A percentile compares a stretch with the other conserved stretches of the same genome.
phyloP scores from a whole-genome alignment of 2,888 invertebrate species.

The Eudemis profundana region DNA sequence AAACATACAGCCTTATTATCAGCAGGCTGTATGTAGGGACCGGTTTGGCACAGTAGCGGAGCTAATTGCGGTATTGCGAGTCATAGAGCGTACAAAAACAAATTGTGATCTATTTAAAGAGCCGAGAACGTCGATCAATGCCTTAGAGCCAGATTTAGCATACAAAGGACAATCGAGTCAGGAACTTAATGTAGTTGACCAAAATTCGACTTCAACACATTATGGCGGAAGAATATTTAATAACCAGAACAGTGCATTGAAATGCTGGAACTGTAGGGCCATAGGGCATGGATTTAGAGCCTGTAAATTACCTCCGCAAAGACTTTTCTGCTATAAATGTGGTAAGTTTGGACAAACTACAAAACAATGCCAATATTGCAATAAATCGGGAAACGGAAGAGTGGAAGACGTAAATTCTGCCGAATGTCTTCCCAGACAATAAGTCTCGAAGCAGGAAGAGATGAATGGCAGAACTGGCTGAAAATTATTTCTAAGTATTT shows the following conservation, averaged over 20 bases:
- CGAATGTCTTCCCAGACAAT: conserved; percentile 20
- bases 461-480: conserved; percentile 43
- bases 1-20: neutral
- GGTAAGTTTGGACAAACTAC: too few species aligned
- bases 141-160: neutral
- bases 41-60: neutral
- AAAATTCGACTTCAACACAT: too few species aligned
- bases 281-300: conserved; percentile 39
- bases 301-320: conserved; percentile 14
- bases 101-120: neutral
- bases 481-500: conserved; percentile 18
- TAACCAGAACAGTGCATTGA: too few species aligned
- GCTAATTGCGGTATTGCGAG: neutral
- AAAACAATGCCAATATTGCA: neutral
- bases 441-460: neutral
- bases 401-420: conserved; percentile 35
- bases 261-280: conserved; percentile 44
- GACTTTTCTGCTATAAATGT: conserved; percentile 44
- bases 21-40: neutral
- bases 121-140: neutral
- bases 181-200: too few species aligned
- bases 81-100: neutral
- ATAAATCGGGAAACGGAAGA: conserved; percentile 1
- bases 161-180: neutral
- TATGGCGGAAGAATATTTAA: too few species aligned